Conservation (phyloP, 2,797 vertebrate genomes). For the Tadarida brasiliensis region DNA sequence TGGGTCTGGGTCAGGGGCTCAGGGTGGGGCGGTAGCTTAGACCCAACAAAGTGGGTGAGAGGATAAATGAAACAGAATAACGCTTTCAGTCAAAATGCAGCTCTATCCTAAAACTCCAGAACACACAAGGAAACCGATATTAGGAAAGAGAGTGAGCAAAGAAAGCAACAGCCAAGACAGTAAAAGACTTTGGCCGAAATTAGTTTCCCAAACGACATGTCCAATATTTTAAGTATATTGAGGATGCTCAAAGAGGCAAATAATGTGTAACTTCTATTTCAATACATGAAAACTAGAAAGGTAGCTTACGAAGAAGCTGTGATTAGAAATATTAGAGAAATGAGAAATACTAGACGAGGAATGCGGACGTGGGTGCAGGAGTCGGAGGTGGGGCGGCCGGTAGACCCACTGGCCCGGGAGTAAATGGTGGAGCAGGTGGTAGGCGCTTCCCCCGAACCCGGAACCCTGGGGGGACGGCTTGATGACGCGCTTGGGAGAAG, state of each 20-base stretch:
- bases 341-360: accelerated
- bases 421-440: neutral
- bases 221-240: neutral
- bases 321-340: neutral
- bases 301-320: neutral
- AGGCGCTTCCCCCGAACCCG: no score
- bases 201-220: no score
- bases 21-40: neutral
- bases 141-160: neutral
- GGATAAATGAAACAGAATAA: neutral
- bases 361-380: accelerated
- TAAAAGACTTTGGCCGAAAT: neutral
- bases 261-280: neutral
- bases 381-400: accelerated
- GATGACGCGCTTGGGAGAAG: neutral
- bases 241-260: neutral
- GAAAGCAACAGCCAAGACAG: no score
- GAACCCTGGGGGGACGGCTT: neutral
- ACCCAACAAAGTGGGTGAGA: neutral
- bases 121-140: neutral
- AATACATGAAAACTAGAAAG: neutral
- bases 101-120: neutral
- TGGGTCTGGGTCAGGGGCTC: accelerated
- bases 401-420: accelerated
- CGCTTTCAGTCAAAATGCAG: neutral